Conservation (phyloP, 1,140 invertebrate species). For the Heterodera schachtii region DNA sequence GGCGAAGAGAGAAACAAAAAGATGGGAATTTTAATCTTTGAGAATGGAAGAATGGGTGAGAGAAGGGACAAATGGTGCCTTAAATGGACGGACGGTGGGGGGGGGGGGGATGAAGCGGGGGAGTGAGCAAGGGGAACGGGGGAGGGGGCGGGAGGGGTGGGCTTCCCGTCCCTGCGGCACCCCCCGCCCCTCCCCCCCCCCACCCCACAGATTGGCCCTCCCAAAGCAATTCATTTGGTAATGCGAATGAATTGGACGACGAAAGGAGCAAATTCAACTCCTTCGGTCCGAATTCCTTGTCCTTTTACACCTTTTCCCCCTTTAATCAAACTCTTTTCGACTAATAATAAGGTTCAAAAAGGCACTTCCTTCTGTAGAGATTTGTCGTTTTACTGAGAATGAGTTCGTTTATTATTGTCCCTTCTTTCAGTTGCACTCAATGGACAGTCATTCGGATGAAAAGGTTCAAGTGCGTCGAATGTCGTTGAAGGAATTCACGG, state of each 20-base stretch:
- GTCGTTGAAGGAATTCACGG: conserved; percentile 36
- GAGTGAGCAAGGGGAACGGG: neutral
- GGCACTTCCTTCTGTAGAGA: neutral
- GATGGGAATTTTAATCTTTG: neutral
- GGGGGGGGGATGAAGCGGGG: neutral
- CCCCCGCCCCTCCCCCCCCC: too few species aligned
- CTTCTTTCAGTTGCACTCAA: conserved; percentile 21
- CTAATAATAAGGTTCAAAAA: too few species aligned
- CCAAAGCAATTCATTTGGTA: neutral
- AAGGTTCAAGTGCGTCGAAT: conserved; percentile 34
- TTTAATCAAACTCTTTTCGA: too few species aligned
- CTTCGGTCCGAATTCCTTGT: too few species aligned
- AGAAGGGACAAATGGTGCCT: neutral
- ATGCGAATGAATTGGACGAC: neutral
- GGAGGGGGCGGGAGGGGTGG: too few species aligned
- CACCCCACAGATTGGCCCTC: neutral
- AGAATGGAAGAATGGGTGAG: neutral
- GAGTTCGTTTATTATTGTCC: too few species aligned
- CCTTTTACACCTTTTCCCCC: too few species aligned
- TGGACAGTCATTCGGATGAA: conserved; percentile 29
- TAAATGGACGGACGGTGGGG: neutral
- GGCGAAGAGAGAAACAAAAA: neutral
- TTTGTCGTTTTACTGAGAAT: too few species aligned
- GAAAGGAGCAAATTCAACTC: too few species aligned
- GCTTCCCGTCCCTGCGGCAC: neutral